phyloP scores from a whole-genome alignment of 2,888 invertebrate species.

The Ashinkailepas kermadecensis region DNA sequence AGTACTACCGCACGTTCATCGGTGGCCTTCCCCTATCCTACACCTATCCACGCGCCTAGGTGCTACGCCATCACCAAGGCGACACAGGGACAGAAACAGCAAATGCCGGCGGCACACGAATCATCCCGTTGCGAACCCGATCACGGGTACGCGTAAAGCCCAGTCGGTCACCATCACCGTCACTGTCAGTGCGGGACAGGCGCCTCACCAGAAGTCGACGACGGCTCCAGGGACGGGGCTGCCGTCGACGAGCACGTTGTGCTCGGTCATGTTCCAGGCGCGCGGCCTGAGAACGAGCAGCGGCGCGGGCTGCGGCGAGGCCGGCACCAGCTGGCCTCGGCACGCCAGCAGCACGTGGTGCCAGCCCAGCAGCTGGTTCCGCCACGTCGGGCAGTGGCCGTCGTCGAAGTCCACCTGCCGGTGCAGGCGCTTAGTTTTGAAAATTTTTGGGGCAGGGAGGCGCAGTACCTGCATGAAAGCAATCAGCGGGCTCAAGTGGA shows the following conservation, averaged over 20 bases:
- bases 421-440: background rate
- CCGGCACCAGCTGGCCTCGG: constrained; percentile 49
- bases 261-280: constrained; percentile 66
- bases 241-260: constrained; percentile 50
- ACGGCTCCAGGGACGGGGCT: background rate
- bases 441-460: background rate
- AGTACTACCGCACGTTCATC: too few relatives aligned
- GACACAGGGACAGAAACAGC: too few relatives aligned
- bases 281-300: constrained; percentile 59
- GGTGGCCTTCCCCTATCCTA: too few relatives aligned
- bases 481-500: too few relatives aligned
- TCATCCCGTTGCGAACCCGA: background rate
- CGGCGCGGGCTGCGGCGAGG: constrained; percentile 50
- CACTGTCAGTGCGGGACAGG: background rate
- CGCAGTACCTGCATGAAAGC: background rate
- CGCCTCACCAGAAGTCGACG: constrained; percentile 12
- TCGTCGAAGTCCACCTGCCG: constrained; percentile 57
- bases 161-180: background rate
- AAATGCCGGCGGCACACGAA: background rate
- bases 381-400: constrained; percentile 65
- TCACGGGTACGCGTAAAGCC: background rate
- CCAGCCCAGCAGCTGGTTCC: constrained; percentile 56
- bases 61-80: too few relatives aligned
- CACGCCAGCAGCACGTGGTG: constrained; percentile 54
- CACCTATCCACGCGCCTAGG: too few relatives aligned